phyloP scores from a whole-genome alignment of 2,113 vertebrate genomes.

The Phaethon lepturus region DNA sequence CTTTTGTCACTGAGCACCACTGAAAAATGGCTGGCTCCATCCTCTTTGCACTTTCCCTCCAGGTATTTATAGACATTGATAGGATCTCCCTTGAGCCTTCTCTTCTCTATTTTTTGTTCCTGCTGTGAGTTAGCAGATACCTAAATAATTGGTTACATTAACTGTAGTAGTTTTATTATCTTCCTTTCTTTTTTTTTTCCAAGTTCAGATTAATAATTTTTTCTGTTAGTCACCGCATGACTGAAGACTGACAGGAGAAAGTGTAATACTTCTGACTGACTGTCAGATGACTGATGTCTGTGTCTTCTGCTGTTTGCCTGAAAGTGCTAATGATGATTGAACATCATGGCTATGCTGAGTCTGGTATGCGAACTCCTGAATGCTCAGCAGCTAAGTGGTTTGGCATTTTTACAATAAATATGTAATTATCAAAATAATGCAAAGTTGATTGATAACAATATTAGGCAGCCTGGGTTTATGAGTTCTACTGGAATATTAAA shows the following conservation, averaged over 20 bases:
- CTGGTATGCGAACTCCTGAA: neutral
- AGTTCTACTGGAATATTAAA: neutral
- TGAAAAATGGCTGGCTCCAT: neutral
- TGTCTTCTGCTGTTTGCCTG: neutral
- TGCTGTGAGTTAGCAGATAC: neutral
- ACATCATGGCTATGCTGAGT: neutral
- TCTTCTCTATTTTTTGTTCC: neutral
- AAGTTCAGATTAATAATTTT: neutral
- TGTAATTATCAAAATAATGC: neutral
- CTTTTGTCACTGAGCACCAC: neutral
- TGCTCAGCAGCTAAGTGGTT: neutral
- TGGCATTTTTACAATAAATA: neutral
- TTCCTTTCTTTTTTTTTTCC: neutral
- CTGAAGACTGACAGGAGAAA: neutral
- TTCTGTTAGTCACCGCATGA: neutral
- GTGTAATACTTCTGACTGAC: neutral
- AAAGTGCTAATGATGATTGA: neutral
- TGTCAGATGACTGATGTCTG: neutral
- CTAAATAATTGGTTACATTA: neutral
- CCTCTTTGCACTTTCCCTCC: neutral
- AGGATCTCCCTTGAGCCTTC: neutral
- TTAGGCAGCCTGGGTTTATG: neutral
- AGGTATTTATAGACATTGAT: neutral
- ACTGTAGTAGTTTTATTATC: neutral
- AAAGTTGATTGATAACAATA: neutral